These are phyloP conservation scores for Folsomia candida DNA, from an alignment of 2,888 invertebrate genomes.

Conservation along the genomic window DNA sequence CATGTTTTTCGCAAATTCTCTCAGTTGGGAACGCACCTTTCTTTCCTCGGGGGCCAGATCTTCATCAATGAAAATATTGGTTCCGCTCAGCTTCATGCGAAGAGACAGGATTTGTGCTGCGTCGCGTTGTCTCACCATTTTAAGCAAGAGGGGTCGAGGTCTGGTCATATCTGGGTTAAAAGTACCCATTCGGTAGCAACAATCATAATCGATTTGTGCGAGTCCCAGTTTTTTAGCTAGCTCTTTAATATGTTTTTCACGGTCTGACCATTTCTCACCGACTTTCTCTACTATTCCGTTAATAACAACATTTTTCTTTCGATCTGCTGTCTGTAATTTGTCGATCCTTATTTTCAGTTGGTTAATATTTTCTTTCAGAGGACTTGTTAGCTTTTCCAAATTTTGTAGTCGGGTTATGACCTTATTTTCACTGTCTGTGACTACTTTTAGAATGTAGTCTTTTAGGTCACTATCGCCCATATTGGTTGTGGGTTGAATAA, in stretches of 20 bases:
- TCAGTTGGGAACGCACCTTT: background rate
- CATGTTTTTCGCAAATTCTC: background rate
- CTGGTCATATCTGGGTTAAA: background rate
- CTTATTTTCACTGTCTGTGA: background rate
- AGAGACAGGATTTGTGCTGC: background rate
- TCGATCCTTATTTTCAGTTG: background rate
- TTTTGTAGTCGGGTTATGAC: background rate
- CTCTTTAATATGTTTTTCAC: background rate
- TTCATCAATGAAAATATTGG: conserved; percentile 20
- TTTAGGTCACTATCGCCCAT: background rate
- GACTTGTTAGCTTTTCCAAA: background rate
- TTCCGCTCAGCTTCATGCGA: background rate
- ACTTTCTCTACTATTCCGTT: background rate
- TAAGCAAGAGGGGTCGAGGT: background rate
- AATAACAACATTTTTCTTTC: background rate
- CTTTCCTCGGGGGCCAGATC: conserved; percentile 14
- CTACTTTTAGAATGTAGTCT: background rate
- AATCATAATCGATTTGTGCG: background rate
- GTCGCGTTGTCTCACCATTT: background rate
- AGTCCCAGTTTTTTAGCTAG: background rate
- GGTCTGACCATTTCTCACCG: background rate
- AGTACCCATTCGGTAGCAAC: background rate
- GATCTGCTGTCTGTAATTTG: background rate
- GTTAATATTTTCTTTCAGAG: too few species aligned
- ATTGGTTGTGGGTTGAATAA: too few species aligned